Conservation (phyloP, 2,888 invertebrate genomes). For the Drosophila bunnanda region DNA sequence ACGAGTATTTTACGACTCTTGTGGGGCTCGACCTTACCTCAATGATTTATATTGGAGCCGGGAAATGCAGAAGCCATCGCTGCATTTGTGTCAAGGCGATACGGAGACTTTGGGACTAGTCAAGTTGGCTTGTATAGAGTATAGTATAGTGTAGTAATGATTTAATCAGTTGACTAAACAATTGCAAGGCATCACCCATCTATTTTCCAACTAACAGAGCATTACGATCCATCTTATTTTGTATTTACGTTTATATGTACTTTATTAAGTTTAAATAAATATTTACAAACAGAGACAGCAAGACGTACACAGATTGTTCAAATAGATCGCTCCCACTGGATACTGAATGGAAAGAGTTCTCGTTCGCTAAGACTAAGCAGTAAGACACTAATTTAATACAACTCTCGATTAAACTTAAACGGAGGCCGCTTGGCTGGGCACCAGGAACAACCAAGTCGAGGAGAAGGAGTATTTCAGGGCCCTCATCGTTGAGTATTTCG, state of each 20-base stretch:
- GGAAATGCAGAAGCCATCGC: slow-evolving; percentile 6
- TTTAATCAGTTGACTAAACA: slow-evolving; percentile 14
- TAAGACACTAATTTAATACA: slow-evolving; percentile 71
- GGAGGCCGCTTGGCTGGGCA: slow-evolving; percentile 41
- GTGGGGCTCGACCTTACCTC: slow-evolving; percentile 26
- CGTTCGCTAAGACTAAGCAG: slow-evolving; percentile 61
- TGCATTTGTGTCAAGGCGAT: slow-evolving; percentile 43
- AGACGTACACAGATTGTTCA: slow-evolving; percentile 49
- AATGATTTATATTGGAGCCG: slow-evolving; percentile 40
- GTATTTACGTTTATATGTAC: slow-evolving; percentile 67
- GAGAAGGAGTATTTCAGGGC: slow-evolving; percentile 35
- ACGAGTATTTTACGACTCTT: slow-evolving; percentile 49
- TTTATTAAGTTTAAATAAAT: slow-evolving; percentile 81
- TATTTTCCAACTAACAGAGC: neutral
- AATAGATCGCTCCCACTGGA: slow-evolving; percentile 48
- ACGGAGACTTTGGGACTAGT: slow-evolving; percentile 31
- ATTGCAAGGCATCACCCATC: neutral
- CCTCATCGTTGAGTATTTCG: slow-evolving; percentile 59
- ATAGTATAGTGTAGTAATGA: slow-evolving; percentile 31
- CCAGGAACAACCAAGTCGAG: slow-evolving; percentile 33
- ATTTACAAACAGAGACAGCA: slow-evolving; percentile 79
- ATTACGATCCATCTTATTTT: slow-evolving; percentile 22
- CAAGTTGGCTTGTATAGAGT: slow-evolving; percentile 44
- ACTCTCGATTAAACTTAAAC: slow-evolving; percentile 53
- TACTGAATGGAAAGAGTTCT: slow-evolving; percentile 41